Evolutionary conservation across 2,797 vertebrate species (phyloP), one percentile per base, ranked within the genome.

Genomic region (Sebastes steindachneri): DNA sequence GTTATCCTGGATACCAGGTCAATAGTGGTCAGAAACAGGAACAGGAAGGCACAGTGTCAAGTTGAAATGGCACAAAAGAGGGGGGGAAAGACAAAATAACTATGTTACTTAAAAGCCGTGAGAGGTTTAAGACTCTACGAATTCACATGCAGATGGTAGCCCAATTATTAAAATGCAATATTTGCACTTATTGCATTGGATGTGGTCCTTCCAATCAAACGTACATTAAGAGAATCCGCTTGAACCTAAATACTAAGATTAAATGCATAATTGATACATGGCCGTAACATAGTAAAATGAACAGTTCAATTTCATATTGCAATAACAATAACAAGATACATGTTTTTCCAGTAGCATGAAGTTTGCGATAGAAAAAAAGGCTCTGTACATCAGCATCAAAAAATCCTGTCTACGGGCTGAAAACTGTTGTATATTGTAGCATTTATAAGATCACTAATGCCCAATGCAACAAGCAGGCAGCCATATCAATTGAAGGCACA

Each of bases 1-100:
- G 82, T 92, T 81, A 82, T 92, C 95, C 95, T 95, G 94, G 95
- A 96, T 96, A 95, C 95, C 95, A 96, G 95, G 95, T 93, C 89
- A 92, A 90, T 89, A 92, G 89, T 93, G 90, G 93, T 93, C 86
- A 92, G 90, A 35, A 93, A 92, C 65, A 80, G 86, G 88, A 85
- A 87, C 87, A 92, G 92, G 92, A 95, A 95, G 94, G 95, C 95
- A 95, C 94, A 88, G 93, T 92, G 88, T 94, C 87, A 79, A 92
- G 88, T 90, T 92, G 90, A 95, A 94, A 95, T 93, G 94, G 92
- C 94, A 95, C 93, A 86, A 83, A 84, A 83, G 73, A 79, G 6
- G 55, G 75, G 76, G 29, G 29, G 23, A 35, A 67, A 68, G 58
- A 85, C 65, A 82, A 90, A 80, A 79, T 75, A 88, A 89, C 48